Conservation (phyloP, 2,797 vertebrate species). For the Chelon labrosus region DNA sequence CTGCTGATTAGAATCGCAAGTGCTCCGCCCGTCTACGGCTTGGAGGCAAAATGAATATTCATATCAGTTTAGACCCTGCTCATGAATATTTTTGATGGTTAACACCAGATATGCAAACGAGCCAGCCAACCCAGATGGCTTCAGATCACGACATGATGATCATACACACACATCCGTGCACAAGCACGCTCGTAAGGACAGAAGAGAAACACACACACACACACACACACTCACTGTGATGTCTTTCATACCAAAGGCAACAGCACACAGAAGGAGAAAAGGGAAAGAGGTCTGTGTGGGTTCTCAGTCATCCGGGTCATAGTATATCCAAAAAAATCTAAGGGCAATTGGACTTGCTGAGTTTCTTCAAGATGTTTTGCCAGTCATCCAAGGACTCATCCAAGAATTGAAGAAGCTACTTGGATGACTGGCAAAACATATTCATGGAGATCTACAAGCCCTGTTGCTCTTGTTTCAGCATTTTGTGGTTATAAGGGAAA, state of each 20-base stretch:
- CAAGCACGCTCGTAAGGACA: conserved; percentile 19
- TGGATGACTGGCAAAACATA: too few species aligned
- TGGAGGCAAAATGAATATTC: conserved; percentile 78
- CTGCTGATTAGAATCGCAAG: conserved; percentile 69
- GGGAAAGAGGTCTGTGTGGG: background rate
- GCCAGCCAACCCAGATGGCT: conserved; percentile 76
- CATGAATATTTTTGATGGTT: conserved; percentile 78
- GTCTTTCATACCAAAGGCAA: conserved; percentile 28
- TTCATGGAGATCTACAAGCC: too few species aligned
- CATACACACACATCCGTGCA: conserved; percentile 43
- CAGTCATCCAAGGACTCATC: too few species aligned
- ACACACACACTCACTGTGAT: conserved; percentile 15
- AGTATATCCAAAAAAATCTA: too few species aligned
- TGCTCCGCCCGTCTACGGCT: conserved; percentile 59
- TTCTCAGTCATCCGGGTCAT: too few species aligned
- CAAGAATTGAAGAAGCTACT: too few species aligned
- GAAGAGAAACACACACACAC: background rate
- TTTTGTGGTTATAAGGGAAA: background rate
- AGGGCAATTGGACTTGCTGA: too few species aligned
- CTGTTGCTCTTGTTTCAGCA: too few species aligned
- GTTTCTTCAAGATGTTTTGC: too few species aligned
- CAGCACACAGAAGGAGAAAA: conserved; percentile 4
- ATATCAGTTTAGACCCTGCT: conserved; percentile 58
- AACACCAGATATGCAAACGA: conserved; percentile 77
- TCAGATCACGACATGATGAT: conserved; percentile 75